Evolutionary conservation across 2,797 vertebrate genomes (phyloP).

Genomic region (Chaetodon trifasciatus): DNA sequence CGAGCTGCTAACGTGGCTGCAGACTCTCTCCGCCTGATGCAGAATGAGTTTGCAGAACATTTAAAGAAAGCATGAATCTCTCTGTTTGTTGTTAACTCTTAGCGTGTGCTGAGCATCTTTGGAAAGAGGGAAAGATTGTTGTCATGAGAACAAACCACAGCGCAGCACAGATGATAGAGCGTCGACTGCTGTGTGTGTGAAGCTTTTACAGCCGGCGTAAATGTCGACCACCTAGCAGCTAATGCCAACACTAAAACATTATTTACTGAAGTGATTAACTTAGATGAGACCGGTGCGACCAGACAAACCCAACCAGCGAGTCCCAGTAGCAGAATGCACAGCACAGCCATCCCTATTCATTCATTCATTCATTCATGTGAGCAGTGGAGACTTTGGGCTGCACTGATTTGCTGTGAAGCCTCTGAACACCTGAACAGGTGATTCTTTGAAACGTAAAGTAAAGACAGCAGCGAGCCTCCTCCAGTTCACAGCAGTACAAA

Average conservation of each 20-base stretch:
- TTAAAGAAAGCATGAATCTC: neutral
- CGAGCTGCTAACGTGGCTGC: too few relatives aligned
- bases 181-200: neutral
- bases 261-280: slow-evolving; percentile 8
- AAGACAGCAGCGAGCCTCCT: neutral
- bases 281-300: neutral
- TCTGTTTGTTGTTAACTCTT: too few relatives aligned
- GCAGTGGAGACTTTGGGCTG: neutral
- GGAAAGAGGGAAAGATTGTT: neutral
- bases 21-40: too few relatives aligned
- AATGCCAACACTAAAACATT: neutral
- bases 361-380: neutral
- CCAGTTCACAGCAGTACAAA: slow-evolving; percentile 16
- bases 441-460: neutral
- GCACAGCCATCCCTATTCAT: too few relatives aligned
- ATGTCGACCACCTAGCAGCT: neutral
- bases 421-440: neutral
- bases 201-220: neutral
- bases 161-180: neutral
- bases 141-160: neutral
- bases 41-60: neutral
- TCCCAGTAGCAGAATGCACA: neutral
- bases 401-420: neutral
- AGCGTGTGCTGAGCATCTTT: too few relatives aligned
- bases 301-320: neutral